Conservation (phyloP, 2,113 vertebrate genomes). For the Setophaga kirtlandii region DNA sequence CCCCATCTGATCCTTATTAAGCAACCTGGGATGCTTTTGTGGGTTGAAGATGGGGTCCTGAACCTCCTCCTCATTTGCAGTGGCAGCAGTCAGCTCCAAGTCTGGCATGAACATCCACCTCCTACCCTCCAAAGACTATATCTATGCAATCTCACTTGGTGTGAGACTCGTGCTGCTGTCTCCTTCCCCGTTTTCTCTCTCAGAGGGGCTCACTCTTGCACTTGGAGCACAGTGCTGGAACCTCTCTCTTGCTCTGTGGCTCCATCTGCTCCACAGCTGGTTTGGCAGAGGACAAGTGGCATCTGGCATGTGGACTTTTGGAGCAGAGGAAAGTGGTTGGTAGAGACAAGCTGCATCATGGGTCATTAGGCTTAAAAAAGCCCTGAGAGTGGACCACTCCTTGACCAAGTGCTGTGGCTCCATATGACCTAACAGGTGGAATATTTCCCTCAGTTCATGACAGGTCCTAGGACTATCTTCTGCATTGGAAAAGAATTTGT, state of each 20-base stretch:
- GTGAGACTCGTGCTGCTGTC: rapidly evolving
- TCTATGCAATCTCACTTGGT: rapidly evolving
- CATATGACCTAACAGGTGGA: neutral
- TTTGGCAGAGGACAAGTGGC: neutral
- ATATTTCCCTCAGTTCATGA: neutral
- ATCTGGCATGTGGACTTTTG: neutral
- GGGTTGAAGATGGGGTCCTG: neutral
- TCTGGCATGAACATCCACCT: neutral
- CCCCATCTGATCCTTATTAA: neutral
- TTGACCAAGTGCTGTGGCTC: neutral
- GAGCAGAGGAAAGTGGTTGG: neutral
- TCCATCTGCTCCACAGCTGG: neutral
- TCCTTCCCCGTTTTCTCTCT: neutral
- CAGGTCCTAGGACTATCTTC: neutral
- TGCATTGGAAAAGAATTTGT: neutral
- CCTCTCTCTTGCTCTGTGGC: neutral
- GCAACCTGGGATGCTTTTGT: neutral
- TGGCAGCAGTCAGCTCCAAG: neutral
- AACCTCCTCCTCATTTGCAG: neutral
- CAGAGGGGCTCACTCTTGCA: neutral
- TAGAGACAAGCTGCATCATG: neutral
- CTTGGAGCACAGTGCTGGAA: neutral
- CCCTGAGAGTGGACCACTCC: neutral
- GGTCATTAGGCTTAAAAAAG: neutral
- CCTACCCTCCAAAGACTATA: neutral